Percentiles rank a stretch among this genome's conserved stretches.
Conservation (phyloP, 2,113 vertebrate species). For the Salminus brasiliensis region DNA sequence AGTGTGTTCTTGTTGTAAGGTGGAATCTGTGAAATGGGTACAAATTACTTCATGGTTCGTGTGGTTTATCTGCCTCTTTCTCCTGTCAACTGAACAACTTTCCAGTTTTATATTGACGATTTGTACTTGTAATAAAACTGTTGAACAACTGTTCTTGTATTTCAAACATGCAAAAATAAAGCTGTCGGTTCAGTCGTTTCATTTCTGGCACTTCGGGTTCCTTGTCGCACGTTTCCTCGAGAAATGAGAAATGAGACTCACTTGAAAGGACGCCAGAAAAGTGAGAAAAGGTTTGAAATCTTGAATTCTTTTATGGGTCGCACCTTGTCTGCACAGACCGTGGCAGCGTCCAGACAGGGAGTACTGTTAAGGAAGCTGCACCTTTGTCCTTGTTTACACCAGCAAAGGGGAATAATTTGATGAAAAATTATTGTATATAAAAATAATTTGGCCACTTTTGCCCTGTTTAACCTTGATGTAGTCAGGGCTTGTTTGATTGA, state of each 20-base stretch:
- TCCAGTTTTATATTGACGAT: slow-evolving; percentile 78
- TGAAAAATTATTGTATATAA: too few relatives aligned
- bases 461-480: too few relatives aligned
- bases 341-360: too few relatives aligned
- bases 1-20: slow-evolving; percentile 64
- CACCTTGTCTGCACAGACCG: too few relatives aligned
- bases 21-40: slow-evolving; percentile 58
- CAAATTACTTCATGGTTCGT: slow-evolving; percentile 42
- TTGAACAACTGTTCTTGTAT: slow-evolving; percentile 67
- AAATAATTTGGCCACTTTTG: too few relatives aligned
- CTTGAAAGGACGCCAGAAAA: not conserved
- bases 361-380: too few relatives aligned
- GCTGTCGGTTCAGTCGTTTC: slow-evolving; percentile 56
- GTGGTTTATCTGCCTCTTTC: slow-evolving; percentile 44
- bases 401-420: too few relatives aligned
- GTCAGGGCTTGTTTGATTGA: too few relatives aligned
- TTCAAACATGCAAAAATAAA: slow-evolving; percentile 63
- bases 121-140: slow-evolving; percentile 80
- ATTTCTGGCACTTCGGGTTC: slow-evolving; percentile 6
- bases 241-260: not conserved
- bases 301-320: not conserved
- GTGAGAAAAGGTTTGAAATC: not conserved
- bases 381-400: too few relatives aligned
- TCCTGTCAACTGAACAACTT: slow-evolving; percentile 68
- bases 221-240: not conserved